Evolutionary conservation across 2,797 vertebrate genomes (phyloP).

Genomic region (Premnoplex brunnescens): DNA sequence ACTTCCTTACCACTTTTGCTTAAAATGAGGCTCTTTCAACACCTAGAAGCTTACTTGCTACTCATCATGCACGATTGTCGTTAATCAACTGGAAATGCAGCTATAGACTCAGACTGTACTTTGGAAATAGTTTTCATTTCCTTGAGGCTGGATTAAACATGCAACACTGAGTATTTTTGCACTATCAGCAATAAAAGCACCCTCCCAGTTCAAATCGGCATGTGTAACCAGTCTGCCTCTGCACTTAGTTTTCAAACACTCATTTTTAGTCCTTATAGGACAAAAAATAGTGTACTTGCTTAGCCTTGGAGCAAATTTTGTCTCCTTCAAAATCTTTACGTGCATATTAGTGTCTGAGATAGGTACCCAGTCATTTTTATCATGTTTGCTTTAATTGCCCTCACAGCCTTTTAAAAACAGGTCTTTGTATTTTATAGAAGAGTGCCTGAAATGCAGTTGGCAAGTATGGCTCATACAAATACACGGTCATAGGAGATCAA

Average conservation of each 20-base stretch:
- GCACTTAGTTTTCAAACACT: neutral
- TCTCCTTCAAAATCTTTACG: neutral
- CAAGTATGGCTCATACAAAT: neutral
- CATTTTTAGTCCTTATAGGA: neutral
- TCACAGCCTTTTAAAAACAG: neutral
- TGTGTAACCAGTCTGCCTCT: neutral
- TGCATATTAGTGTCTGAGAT: neutral
- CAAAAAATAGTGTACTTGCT: neutral
- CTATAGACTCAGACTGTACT: neutral
- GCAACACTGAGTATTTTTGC: neutral
- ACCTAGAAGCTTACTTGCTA: neutral
- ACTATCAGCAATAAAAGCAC: constrained; percentile 19
- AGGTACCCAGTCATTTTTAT: neutral
- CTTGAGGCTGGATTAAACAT: neutral
- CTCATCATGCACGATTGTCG: neutral
- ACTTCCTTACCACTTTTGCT: neutral
- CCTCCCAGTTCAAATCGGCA: neutral
- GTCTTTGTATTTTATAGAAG: neutral
- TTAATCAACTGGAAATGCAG: neutral
- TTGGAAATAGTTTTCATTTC: neutral
- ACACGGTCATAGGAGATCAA: neutral
- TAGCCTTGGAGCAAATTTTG: neutral
- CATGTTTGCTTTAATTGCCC: neutral
- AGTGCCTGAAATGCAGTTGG: neutral
- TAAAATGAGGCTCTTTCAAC: neutral